Evolutionary conservation across 2,888 invertebrate genomes (phyloP).

Genomic region (Toxonevra muliebris): DNA sequence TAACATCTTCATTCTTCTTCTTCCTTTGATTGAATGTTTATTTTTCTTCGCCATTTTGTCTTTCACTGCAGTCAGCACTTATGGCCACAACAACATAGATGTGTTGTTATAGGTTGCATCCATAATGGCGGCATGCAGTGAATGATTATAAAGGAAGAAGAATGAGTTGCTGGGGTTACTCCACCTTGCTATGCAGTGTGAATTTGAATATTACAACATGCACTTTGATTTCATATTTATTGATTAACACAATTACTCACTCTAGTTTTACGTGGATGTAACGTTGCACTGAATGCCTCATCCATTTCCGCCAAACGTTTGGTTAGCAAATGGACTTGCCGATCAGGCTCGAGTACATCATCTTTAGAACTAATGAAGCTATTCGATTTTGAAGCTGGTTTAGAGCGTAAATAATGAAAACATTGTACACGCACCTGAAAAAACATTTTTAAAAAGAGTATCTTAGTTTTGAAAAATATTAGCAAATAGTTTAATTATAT

Average conservation of each 20-base stretch:
- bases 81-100: too few relatives aligned
- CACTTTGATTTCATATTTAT: not conserved
- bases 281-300: constrained; percentile 77
- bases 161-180: too few relatives aligned
- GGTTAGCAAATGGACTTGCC: constrained; percentile 79
- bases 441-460: constrained; percentile 18
- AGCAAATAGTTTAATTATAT: not conserved
- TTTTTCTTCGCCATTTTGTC: too few relatives aligned
- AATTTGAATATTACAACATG: not conserved
- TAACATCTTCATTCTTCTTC: too few relatives aligned
- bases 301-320: constrained; percentile 81
- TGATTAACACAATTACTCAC: constrained; percentile 63
- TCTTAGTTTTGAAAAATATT: not conserved
- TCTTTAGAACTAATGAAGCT: constrained; percentile 67
- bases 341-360: constrained; percentile 80
- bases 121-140: too few relatives aligned
- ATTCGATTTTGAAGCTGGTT: constrained; percentile 56
- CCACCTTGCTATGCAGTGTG: too few relatives aligned
- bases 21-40: too few relatives aligned
- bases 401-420: constrained; percentile 85
- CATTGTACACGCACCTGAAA: constrained; percentile 88
- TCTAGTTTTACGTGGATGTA: constrained; percentile 81
- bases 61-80: too few relatives aligned
- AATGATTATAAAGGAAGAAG: too few relatives aligned
- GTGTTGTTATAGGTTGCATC: too few relatives aligned